A percentile compares a stretch with the other conserved stretches of the same genome.
Conservation (phyloP, 64 coral and sea anemone species). For the Montipora sp. region DNA sequence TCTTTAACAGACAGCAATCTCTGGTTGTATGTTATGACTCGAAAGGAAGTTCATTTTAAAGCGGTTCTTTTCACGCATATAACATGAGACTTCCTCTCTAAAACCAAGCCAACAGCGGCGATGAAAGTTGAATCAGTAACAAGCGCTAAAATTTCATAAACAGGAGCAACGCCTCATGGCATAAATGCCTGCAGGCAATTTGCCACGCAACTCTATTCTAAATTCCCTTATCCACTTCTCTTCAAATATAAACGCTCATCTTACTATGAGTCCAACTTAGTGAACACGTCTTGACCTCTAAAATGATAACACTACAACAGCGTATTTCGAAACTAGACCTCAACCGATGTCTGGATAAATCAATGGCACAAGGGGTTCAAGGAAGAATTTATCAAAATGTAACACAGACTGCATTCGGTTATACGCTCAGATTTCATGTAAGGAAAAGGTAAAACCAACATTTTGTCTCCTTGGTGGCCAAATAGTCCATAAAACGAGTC, state of each 20-base stretch:
- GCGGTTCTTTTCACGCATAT: neutral
- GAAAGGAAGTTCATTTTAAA: neutral
- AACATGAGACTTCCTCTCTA: neutral
- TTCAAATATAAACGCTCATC: too few relatives aligned
- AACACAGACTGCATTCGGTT: too few relatives aligned
- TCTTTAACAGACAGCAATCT: neutral
- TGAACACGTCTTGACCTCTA: too few relatives aligned
- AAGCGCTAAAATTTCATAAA: slow-evolving; percentile 22
- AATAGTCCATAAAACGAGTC: neutral
- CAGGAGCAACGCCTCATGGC: neutral
- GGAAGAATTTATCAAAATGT: too few relatives aligned
- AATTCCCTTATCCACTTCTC: neutral
- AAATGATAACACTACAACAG: too few relatives aligned
- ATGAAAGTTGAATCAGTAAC: neutral
- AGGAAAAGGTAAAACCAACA: too few relatives aligned
- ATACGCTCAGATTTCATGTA: too few relatives aligned
- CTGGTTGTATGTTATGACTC: neutral
- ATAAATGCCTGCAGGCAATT: neutral
- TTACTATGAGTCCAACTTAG: too few relatives aligned
- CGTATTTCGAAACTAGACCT: neutral
- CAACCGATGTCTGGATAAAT: neutral
- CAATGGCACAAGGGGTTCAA: neutral
- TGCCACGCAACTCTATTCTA: neutral
- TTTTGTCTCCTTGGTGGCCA: too few relatives aligned
- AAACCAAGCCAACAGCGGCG: neutral